Percentiles rank a stretch among this genome's conserved stretches.
phyloP scores from a whole-genome alignment of 2,888 invertebrate species.

The Limenitis camilla region DNA sequence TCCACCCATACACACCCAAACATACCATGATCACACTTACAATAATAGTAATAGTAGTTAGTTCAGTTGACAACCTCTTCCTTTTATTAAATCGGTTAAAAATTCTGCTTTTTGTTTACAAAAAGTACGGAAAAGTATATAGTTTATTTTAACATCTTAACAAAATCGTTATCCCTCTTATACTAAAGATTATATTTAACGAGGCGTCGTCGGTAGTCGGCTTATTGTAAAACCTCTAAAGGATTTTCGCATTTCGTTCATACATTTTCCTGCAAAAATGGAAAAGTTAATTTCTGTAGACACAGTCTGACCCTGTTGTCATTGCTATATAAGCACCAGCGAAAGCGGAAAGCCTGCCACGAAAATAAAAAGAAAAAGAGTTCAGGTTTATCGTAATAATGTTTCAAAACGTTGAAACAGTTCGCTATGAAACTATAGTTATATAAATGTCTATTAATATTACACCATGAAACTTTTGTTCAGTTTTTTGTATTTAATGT shows the following conservation, averaged over 20 bases:
- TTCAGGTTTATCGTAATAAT: conserved; percentile 8
- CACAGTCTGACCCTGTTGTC: conserved; percentile 26
- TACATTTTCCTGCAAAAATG: conserved; percentile 39
- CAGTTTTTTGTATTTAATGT: no score
- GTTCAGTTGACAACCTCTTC: no score
- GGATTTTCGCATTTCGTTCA: conserved; percentile 43
- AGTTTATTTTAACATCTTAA: no score
- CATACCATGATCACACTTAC: no score
- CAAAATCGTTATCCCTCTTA: neutral
- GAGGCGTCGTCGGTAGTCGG: conserved; percentile 41
- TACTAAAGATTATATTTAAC: conserved; percentile 25
- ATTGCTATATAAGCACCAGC: conserved; percentile 15
- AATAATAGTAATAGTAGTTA: no score
- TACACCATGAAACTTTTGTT: no score
- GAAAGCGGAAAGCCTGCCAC: neutral
- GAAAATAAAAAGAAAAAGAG: conserved; percentile 17
- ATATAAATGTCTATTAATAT: neutral
- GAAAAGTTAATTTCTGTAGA: conserved; percentile 38
- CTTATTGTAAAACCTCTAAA: conserved; percentile 49
- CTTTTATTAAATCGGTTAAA: no score
- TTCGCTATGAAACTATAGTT: neutral
- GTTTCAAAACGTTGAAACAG: conserved; percentile 1
- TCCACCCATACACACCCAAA: no score
- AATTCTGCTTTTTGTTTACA: no score
- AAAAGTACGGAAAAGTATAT: no score